A percentile compares a stretch with the other conserved stretches of the same genome.
Evolutionary conservation across 1,140 invertebrate genomes (phyloP).

Genomic region (Drosophila obscura): DNA sequence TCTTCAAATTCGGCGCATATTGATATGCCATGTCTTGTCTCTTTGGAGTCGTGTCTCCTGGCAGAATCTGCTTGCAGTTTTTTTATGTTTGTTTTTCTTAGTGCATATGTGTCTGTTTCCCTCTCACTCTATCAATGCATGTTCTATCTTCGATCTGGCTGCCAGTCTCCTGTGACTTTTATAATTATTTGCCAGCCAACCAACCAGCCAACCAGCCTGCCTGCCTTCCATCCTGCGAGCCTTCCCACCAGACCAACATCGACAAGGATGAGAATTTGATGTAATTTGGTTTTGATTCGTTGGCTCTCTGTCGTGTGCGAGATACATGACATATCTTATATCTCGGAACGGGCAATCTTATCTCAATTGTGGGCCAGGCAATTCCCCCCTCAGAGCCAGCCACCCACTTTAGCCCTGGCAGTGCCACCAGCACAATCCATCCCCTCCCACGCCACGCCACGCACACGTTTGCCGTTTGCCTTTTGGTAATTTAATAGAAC

Average conservation of each 20-base stretch:
- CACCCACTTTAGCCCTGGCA: conserved; percentile 29
- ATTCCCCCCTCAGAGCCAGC: conserved; percentile 44
- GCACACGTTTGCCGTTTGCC: conserved; percentile 74
- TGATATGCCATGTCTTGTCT: too few relatives aligned
- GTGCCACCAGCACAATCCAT: conserved; percentile 10
- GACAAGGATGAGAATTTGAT: conserved; percentile 67
- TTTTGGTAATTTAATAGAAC: conserved; percentile 82
- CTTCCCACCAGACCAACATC: background rate
- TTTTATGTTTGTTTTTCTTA: conserved; percentile 8
- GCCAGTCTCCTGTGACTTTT: conserved; percentile 63
- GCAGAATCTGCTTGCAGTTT: background rate
- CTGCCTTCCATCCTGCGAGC: background rate
- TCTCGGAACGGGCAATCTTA: conserved; percentile 72
- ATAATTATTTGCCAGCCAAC: conserved; percentile 73
- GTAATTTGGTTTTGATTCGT: conserved; percentile 71
- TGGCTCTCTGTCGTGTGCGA: conserved; percentile 51
- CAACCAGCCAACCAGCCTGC: background rate
- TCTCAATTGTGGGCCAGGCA: conserved; percentile 78
- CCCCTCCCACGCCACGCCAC: conserved; percentile 6
- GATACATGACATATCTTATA: conserved; percentile 82
- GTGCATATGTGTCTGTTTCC: conserved; percentile 11
- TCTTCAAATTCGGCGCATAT: too few relatives aligned
- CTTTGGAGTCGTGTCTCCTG: too few relatives aligned
- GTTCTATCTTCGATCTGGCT: conserved; percentile 77
- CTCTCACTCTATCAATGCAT: conserved; percentile 55